Conservation (phyloP, 2,113 vertebrate species). For the Phalacrocorax carbo region DNA sequence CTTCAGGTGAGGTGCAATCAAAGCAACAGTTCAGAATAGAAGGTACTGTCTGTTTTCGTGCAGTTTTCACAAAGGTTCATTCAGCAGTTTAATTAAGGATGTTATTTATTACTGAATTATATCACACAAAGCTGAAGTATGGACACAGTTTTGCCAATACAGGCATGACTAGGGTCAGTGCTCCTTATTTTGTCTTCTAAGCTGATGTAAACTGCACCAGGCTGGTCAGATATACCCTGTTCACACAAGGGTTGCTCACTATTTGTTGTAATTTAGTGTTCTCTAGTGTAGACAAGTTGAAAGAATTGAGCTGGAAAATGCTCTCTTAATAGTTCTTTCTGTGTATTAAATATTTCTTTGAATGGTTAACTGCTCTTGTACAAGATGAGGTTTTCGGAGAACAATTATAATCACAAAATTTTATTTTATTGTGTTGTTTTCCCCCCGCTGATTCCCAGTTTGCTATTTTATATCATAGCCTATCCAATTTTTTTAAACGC, state of each 20-base stretch:
- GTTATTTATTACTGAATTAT: constrained; percentile 30
- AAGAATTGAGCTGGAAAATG: constrained; percentile 35
- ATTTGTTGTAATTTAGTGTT: constrained; percentile 1
- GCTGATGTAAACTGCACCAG: neutral
- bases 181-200: neutral
- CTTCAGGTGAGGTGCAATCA: constrained; percentile 59
- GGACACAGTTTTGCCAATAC: neutral
- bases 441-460: neutral
- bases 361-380: neutral
- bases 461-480: neutral
- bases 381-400: neutral
- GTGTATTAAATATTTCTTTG: constrained; percentile 39
- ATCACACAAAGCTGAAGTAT: neutral
- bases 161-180: neutral
- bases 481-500: neutral
- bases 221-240: neutral
- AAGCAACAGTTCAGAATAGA: constrained; percentile 16
- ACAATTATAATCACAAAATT: constrained; percentile 10
- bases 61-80: constrained; percentile 1
- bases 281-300: constrained; percentile 13
- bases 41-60: constrained; percentile 28
- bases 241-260: neutral
- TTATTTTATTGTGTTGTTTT: neutral
- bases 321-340: constrained; percentile 38
- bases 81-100: constrained; percentile 25